These are phyloP conservation scores for Smithornis capensis DNA, from an alignment of 2,113 vertebrate species.

Conservation along the genomic window DNA sequence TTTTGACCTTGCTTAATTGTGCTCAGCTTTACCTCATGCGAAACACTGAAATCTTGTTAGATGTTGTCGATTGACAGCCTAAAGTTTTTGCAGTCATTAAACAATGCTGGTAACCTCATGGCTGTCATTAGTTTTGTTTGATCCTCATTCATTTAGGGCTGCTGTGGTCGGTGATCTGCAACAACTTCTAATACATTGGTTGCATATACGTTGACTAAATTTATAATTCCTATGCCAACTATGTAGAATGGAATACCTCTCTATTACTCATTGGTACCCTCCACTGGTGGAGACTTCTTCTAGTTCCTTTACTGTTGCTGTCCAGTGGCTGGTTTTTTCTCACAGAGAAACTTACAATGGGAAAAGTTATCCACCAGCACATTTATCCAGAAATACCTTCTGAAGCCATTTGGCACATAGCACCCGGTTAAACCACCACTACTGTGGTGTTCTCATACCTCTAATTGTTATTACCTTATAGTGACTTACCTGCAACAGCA, in stretches of 20 bases:
- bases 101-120: not conserved
- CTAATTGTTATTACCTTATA: not conserved
- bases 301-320: not conserved
- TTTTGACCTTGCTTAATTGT: not conserved
- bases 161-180: not conserved
- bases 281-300: not conserved
- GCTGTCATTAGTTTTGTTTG: not conserved
- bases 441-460: not conserved
- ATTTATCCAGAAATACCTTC: not conserved
- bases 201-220: not conserved
- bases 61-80: not conserved
- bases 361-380: not conserved
- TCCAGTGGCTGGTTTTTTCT: not conserved
- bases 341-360: not conserved
- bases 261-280: not conserved
- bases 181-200: not conserved
- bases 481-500: not conserved
- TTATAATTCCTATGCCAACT: not conserved
- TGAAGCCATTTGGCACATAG: not conserved
- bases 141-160: not conserved
- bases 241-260: not conserved
- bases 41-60: not conserved
- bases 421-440: not conserved
- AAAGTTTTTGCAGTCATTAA: not conserved
- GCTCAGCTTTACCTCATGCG: not conserved